Base-by-base conservation (phyloP, 2,888 invertebrate genomes). In the Drosophila borborema region DNA sequence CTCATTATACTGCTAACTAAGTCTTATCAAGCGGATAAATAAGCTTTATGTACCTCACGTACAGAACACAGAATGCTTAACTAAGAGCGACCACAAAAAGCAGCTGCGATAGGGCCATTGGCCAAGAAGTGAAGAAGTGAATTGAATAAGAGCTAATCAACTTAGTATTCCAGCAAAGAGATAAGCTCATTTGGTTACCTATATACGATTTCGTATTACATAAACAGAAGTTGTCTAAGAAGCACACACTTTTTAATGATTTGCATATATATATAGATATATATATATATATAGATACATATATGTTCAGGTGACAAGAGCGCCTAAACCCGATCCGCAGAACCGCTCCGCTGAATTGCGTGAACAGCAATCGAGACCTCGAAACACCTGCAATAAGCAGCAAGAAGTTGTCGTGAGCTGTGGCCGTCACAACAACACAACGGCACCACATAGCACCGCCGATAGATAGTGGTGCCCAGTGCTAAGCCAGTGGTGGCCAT, bases 361-460 rank as follows among this genome's bases (percentile, higher is more conserved):
- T 74, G 74, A 74, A 45, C 75, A 56, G 64, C 65, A 38, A 64
- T 75, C 71, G 46, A 77, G 80, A 77, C 80, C 75, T 77, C 80
- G 80, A 74, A 80, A 80, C 77, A 77, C 77, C 77, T 77, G 77
- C 77, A 63, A 28, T 28, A 28, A 77, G 61, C 60, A 64, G 36
- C 43, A 66, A 54, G 45, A 53, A 46, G 38, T 59, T 38, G 46
- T 20, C 46, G 38, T 51, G 49, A 31, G 49, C 10, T n/a, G 49
- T 34, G 53, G 38, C 46, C 58, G 54, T 31, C 66, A 73, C 36
- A 53, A 53, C 48, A 48, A n/a, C 48, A 56, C 61, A 60, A 10
- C 61, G 60, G 28, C 55, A 38, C 34, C 46, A 46, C 23, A n/a
- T 9, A 64, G 59, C 69, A 53, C 23, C 62, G 59, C 68, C 60